phyloP scores from a whole-genome alignment of 2,888 invertebrate species.

The Koerneria pararmatus region DNA sequence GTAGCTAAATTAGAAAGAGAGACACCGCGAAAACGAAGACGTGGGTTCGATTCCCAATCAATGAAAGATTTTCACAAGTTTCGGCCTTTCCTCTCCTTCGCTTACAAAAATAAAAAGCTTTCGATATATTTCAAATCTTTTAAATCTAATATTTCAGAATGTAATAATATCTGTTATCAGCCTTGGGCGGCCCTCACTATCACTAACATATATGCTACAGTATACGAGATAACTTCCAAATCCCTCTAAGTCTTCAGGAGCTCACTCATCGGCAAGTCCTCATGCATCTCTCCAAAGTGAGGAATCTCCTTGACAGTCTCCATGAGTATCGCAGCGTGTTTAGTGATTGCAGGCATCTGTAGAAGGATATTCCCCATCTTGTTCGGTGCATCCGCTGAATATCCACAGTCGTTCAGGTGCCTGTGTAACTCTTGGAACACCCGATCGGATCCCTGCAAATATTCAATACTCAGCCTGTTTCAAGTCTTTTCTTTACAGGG shows the following conservation, averaged over 20 bases:
- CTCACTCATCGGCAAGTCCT: slow-evolving; percentile 52
- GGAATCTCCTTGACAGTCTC: slow-evolving; percentile 45
- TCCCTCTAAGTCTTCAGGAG: slow-evolving; percentile 17
- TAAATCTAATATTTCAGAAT: no score
- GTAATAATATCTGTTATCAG: no score
- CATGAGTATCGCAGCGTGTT: slow-evolving; percentile 43
- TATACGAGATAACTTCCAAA: not conserved
- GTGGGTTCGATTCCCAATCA: no score
- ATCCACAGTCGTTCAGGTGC: slow-evolving; percentile 9
- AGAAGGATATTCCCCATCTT: slow-evolving; percentile 43
- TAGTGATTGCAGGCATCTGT: slow-evolving; percentile 39
- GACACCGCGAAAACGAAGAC: no score
- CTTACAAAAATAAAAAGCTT: no score
- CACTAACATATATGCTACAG: slow-evolving; percentile 5
- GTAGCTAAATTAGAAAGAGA: no score
- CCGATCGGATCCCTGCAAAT: slow-evolving; percentile 20
- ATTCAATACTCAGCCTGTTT: no score
- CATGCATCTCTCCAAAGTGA: slow-evolving; percentile 49
- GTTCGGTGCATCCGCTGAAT: slow-evolving; percentile 36
- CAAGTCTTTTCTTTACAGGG: no score
- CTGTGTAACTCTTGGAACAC: slow-evolving; percentile 5
- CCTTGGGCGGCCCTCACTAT: slow-evolving; percentile 6
- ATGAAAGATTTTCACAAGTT: no score
- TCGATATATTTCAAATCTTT: no score
- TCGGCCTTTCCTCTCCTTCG: no score